phyloP scores from a whole-genome alignment of 2,113 vertebrate genomes.

The Tiliqua scincoides region DNA sequence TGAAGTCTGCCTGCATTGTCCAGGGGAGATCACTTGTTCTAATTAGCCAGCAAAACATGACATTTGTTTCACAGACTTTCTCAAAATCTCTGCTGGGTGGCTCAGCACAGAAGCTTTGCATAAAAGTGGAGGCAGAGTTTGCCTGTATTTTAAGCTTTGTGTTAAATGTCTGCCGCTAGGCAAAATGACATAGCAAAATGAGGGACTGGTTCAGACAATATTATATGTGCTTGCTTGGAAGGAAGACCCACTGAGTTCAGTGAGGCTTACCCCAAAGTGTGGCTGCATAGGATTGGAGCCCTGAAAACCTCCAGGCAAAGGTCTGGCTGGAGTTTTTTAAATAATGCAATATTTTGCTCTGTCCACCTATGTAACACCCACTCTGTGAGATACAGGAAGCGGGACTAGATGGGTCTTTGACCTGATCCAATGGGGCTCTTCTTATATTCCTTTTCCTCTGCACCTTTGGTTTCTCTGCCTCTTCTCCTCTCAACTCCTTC shows the following conservation, averaged over 20 bases:
- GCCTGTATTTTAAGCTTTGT: background rate
- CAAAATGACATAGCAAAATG: background rate
- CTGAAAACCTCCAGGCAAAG: background rate
- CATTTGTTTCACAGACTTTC: constrained; percentile 22
- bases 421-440: no score
- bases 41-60: constrained; percentile 26
- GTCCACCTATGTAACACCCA: background rate
- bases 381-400: no score
- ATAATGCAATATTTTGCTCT: no score
- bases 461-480: no score
- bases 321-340: no score
- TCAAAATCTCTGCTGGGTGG: constrained; percentile 25
- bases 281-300: background rate
- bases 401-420: no score
- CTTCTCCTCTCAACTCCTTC: no score
- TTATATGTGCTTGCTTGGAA: background rate
- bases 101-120: constrained; percentile 8
- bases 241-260: background rate
- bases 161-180: background rate
- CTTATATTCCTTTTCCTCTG: no score
- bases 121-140: constrained; percentile 10
- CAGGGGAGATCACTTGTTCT: constrained; percentile 6
- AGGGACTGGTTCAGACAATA: background rate
- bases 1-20: constrained; percentile 37
- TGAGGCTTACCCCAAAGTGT: no score